Evolutionary conservation across 2,888 invertebrate genomes (phyloP), one percentile per base, ranked within the genome.

Genomic region (Nomada flava): DNA sequence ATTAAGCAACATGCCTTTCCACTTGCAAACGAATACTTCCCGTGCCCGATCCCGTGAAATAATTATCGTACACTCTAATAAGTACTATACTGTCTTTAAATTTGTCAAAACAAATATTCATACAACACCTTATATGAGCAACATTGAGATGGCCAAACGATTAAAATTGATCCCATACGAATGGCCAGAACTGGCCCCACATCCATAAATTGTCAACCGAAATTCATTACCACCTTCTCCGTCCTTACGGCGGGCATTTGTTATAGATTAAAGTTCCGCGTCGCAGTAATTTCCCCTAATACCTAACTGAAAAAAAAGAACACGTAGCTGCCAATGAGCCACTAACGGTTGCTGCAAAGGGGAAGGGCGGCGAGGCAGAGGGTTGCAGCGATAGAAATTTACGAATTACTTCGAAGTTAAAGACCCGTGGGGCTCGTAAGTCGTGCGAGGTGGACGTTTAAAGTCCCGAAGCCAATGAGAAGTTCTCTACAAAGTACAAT

Each of bases 401-500:
- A 83, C 72, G 79, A 85, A 85, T 86, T 76, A 82, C 74, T 57
- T 63, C 18, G 69, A 71, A 85, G 77, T 78, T 83, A 76, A 87
- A 77, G 83, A 83, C 79, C 79, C 85, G 68, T 69, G 79, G 75
- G 80, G 74, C 78, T 69, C 82, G 87, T 85, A 88, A 88, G 85
- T 88, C 77, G 84, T 67, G 67, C 74, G 55, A 62, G 67, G 67
- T 44, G 36, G 83, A 85, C 79, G 80, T 85, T 88, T 88, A 88
- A 86, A 82, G 86, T 83, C 88, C 53, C 73, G 75, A 83, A 79
- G 77, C 87, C 89, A 87, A 87, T 88, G 84, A 79, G 80, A 81
- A 86, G 62, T 83, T 79, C 72, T 76, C 83, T 79, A 79, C 84
- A 84, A 88, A 89, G 88, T 87, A 86, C 86, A 86, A 87, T 89